phyloP scores from a whole-genome alignment of 2,113 vertebrate species.

The Lepidothrix coronata region DNA sequence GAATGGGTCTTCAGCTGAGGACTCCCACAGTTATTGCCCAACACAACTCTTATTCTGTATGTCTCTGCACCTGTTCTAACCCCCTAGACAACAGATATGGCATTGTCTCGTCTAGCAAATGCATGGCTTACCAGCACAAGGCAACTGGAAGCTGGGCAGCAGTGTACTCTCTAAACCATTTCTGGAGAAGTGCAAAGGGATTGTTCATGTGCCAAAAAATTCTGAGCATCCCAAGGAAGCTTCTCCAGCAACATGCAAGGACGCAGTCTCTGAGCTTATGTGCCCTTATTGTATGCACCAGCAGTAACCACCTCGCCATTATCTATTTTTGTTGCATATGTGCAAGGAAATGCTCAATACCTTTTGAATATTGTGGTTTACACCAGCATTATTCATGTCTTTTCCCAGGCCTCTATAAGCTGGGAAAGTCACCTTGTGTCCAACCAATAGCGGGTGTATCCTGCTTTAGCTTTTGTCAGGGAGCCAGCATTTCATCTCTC shows the following conservation, averaged over 20 bases:
- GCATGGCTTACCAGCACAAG: not conserved
- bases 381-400: conserved; percentile 31
- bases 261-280: not conserved
- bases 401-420: conserved; percentile 63
- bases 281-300: not conserved
- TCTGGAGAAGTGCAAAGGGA: not conserved
- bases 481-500: conserved; percentile 68
- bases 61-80: not conserved
- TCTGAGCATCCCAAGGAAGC: not conserved
- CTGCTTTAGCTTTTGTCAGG: conserved; percentile 61
- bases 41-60: not conserved
- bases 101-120: not conserved
- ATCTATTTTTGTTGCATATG: conserved; percentile 6
- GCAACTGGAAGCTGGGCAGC: not conserved
- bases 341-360: conserved; percentile 9
- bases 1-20: not conserved
- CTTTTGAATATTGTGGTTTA: conserved; percentile 37
- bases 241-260: not conserved
- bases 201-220: not conserved
- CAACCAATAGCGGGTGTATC: conserved; percentile 71
- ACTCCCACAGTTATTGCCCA: not conserved
- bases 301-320: not conserved
- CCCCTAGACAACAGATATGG: not conserved
- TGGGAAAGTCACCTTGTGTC: conserved; percentile 65
- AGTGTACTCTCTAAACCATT: not conserved